Conservation (phyloP, 2,888 invertebrate species). For the Eretmocerus hayati region DNA sequence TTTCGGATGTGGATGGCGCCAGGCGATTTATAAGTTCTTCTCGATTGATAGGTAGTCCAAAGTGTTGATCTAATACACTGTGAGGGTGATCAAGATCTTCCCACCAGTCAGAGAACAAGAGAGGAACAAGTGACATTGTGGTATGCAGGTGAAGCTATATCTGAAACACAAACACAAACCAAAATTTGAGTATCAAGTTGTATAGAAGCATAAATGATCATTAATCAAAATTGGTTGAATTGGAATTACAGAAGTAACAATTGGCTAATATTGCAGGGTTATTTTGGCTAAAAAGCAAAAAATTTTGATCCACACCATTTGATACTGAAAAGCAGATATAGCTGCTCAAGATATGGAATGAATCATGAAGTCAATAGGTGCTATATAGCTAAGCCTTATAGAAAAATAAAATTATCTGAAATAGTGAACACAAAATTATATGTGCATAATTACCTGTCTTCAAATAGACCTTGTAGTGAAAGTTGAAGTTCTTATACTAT, state of each 20-base stretch:
- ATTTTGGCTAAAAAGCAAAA: not conserved
- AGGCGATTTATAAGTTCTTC: slow-evolving; percentile 42
- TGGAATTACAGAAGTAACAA: no score
- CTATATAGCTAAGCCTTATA: no score
- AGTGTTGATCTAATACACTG: slow-evolving; percentile 70
- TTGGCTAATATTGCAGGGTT: no score
- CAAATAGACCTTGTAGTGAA: no score
- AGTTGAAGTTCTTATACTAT: no score
- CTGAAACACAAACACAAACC: slow-evolving; percentile 3
- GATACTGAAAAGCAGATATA: no score
- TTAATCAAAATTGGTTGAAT: not conserved
- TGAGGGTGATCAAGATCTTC: slow-evolving; percentile 69
- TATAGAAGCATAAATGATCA: not conserved
- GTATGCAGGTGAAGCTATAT: not conserved
- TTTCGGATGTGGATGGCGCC: slow-evolving; percentile 38
- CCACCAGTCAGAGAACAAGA: slow-evolving; percentile 81
- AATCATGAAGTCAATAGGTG: no score
- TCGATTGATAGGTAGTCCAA: slow-evolving; percentile 64
- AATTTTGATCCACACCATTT: not conserved
- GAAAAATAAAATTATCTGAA: no score
- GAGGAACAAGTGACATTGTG: slow-evolving; percentile 72
- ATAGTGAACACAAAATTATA: no score
- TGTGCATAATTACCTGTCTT: no score
- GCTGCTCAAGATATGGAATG: no score
- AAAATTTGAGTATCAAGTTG: not conserved